phyloP scores from a whole-genome alignment of 2,797 vertebrate species.

The Crocodylus rhombifer region DNA sequence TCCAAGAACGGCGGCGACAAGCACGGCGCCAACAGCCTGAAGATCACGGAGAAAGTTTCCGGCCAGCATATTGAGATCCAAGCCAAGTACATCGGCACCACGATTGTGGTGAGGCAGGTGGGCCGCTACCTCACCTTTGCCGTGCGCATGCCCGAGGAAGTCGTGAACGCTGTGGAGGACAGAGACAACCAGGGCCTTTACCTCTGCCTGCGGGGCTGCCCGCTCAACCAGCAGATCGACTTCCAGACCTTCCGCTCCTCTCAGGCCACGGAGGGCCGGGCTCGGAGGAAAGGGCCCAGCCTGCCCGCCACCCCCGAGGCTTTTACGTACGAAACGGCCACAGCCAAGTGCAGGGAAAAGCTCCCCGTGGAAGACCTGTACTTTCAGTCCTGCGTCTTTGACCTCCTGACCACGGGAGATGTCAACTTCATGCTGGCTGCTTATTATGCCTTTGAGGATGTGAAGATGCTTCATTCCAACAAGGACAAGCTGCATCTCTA shows the following conservation, averaged over 20 bases:
- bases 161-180: slow-evolving; percentile 93
- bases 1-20: slow-evolving; percentile 95
- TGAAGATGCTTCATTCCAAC: slow-evolving; percentile 96
- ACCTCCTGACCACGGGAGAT: slow-evolving; percentile 95
- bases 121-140: slow-evolving; percentile 97
- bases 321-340: slow-evolving; percentile 91
- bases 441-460: slow-evolving; percentile 96
- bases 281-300: slow-evolving; percentile 58
- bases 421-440: slow-evolving; percentile 99
- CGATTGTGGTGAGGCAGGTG: slow-evolving; percentile 95
- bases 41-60: slow-evolving; percentile 92
- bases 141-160: slow-evolving; percentile 95
- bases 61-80: slow-evolving; percentile 98
- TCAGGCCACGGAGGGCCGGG: slow-evolving; percentile 75
- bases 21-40: slow-evolving; percentile 92
- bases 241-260: slow-evolving; percentile 84
- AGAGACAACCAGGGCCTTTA: slow-evolving; percentile 94
- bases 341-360: slow-evolving; percentile 93
- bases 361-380: slow-evolving; percentile 97
- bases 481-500: slow-evolving; percentile 94
- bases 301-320: slow-evolving; percentile 63
- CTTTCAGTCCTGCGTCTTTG: slow-evolving; percentile 97
- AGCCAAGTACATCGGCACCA: slow-evolving; percentile 96
- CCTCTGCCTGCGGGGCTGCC: slow-evolving; percentile 94
- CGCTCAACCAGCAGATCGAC: slow-evolving; percentile 93